Evolutionary conservation across 2,797 vertebrate species (phyloP), one percentile per base, ranked within the genome.

Genomic region (Cryptoblepharus egeriae): DNA sequence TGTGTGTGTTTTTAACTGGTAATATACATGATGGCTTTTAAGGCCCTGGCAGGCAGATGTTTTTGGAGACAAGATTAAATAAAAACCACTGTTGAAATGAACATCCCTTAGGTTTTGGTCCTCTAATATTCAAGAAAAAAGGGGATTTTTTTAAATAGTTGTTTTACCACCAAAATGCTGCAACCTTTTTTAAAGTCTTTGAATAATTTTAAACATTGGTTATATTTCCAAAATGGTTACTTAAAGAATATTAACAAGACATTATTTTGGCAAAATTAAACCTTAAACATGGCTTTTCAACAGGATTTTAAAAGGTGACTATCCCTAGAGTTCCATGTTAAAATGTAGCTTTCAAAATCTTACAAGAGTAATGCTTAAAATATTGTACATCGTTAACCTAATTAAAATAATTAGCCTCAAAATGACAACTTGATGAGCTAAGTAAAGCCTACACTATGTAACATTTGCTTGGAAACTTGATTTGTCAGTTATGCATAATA

Each of bases 401-500:
- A 97, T 98, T 98, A 97, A 98, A 98, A 98, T 96, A 97, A 98
- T 96, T 96, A 97, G 96, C 96, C 97, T 97, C 94, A 96, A 97
- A 97, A 97, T 97, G 96, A 97, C 96, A 98, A 97, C 97, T 95
- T 96, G 95, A 96, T 96, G 94, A 96, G 97, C 95, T 96, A 96
- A 96, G 96, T 97, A 97, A 98, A 98, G 97, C 96, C 97, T 95
- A 96, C 95, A 97, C 98, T 97, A 98, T 97, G 97, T 97, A 98
- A 96, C 95, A 95, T 96, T 97, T 96, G 96, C 96, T 97, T 96
- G 96, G 98, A 97, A 97, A 97, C 95, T 96, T 95, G 95, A 97
- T 97, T 97, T 97, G 96, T 97, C 97, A 97, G 96, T 96, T 97
- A 98, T 96, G 96, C 96, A 96, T 97, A 97, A 97, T 95, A 96